Evolutionary conservation across 2,888 invertebrate genomes (phyloP), one percentile per base, ranked within the genome.

Genomic region (Poecilus cupreus): DNA sequence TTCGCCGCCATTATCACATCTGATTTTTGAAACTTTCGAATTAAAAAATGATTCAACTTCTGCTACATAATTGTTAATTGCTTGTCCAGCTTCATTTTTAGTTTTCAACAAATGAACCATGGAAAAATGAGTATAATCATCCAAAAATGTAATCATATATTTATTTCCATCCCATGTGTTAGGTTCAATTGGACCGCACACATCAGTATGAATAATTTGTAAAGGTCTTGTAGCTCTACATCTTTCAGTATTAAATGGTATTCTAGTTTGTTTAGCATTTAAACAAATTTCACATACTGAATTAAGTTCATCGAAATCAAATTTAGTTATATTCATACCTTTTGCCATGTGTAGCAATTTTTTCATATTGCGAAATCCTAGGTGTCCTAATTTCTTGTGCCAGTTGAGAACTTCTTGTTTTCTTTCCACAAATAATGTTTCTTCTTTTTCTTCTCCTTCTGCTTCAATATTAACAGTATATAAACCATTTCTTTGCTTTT

Each of bases 1-100:
- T 57, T 85, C 85, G 13, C 83, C 82, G 2, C 84, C 85, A 76
- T 85, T 85, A 76, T 85, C 84, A 37, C 82, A 81, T 18, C 84
- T 49, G 70, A 85, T 37, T 83, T 83, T 84, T 18, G 80, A 68
- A 4, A 82, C 75, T 82, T 80, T 85, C n/a, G 68, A 11, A 72
- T 83, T 83, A 4, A 57, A 70, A 20, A 82, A 49, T n/a, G 83
- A 78, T 82, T 85, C 83, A 22, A 39, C 72, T 80, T 83, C 82
- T 60, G 57, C 49, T 10, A 84, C 80, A 82, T 80, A 85, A 20
- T 84, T 83, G 83, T 82, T 1, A 85, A 18, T 57, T 76, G 80
- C 11, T 83, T 77, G 72, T 13, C 6, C 11, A 74, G 51, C 20
- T 54, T 54, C 51, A 18, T 20, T 54, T 54, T 54, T 54, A 20